phyloP scores from a whole-genome alignment of 2,113 vertebrate genomes.

The Pyrgilauda ruficollis region DNA sequence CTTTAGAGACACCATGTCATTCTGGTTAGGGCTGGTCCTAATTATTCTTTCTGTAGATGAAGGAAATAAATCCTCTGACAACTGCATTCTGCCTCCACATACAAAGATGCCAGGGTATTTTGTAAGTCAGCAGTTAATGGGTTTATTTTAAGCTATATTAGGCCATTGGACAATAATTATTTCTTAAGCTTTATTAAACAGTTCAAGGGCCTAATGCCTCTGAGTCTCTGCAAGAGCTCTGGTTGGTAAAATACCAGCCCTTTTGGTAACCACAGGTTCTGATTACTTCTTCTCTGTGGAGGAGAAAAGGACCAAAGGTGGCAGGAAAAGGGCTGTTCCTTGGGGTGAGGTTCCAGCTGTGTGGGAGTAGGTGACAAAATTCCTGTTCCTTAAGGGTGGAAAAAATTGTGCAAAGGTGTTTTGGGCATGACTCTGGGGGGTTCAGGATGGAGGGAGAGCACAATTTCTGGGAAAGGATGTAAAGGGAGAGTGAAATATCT shows the following conservation, averaged over 20 bases:
- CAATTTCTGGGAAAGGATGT: neutral
- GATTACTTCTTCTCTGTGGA: neutral
- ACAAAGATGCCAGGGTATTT: neutral
- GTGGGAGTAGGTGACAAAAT: neutral
- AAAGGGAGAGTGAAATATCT: neutral
- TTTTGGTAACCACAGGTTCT: neutral
- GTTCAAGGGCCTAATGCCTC: neutral
- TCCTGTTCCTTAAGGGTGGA: neutral
- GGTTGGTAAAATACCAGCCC: neutral
- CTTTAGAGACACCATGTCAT: neutral
- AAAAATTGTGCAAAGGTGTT: neutral
- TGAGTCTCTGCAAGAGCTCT: neutral
- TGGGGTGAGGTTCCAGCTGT: neutral
- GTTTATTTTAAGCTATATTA: neutral
- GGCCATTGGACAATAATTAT: neutral
- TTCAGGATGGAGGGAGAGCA: rapidly evolving
- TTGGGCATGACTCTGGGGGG: neutral
- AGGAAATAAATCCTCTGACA: neutral
- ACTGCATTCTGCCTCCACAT: neutral
- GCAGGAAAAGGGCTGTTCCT: neutral
- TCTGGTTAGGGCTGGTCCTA: neutral
- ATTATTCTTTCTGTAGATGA: neutral
- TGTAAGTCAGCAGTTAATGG: neutral
- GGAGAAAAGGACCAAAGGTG: neutral
- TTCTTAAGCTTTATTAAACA: neutral